Conservation (phyloP, 2,797 vertebrate species). For the Malacoctenus gilli region DNA sequence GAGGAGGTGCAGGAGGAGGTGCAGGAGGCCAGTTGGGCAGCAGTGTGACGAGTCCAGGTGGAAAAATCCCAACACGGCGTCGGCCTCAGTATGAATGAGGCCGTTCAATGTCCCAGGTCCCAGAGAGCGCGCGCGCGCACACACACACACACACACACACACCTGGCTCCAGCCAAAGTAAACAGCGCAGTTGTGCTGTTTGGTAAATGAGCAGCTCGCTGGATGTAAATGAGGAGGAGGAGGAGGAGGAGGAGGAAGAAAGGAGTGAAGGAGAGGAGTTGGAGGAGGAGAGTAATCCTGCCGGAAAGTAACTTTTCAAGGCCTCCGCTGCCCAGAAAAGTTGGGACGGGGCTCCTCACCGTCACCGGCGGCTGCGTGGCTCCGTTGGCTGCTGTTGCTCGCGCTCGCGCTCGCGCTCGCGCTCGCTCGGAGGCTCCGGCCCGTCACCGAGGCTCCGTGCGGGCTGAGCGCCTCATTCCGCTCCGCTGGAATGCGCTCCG, state of each 20-base stretch:
- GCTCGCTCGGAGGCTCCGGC: no score
- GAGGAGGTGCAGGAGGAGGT: no score
- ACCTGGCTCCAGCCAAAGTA: conserved; percentile 59
- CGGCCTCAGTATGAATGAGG: conserved; percentile 70
- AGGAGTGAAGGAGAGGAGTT: neutral
- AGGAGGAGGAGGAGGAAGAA: neutral
- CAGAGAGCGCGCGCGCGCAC: no score
- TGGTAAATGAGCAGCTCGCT: conserved; percentile 43
- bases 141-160: conserved; percentile 23
- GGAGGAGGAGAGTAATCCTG: conserved; percentile 46
- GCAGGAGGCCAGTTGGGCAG: no score
- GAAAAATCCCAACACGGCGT: no score
- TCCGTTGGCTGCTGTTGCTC: no score
- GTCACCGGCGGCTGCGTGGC: no score
- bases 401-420: no score
- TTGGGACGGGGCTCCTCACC: conserved; percentile 61
- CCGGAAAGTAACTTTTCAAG: conserved; percentile 36
- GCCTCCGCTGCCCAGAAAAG: conserved; percentile 21
- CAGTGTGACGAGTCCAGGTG: no score
- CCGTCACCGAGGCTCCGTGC: conserved; percentile 65
- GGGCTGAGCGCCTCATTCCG: conserved; percentile 62
- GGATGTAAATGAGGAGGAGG: conserved; percentile 37
- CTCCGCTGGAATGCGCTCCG: conserved; percentile 63
- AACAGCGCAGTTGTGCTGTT: conserved; percentile 64
- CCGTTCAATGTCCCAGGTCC: conserved; percentile 50